phyloP scores from a whole-genome alignment of 2,888 invertebrate species.

The Neoascia interrupta region DNA sequence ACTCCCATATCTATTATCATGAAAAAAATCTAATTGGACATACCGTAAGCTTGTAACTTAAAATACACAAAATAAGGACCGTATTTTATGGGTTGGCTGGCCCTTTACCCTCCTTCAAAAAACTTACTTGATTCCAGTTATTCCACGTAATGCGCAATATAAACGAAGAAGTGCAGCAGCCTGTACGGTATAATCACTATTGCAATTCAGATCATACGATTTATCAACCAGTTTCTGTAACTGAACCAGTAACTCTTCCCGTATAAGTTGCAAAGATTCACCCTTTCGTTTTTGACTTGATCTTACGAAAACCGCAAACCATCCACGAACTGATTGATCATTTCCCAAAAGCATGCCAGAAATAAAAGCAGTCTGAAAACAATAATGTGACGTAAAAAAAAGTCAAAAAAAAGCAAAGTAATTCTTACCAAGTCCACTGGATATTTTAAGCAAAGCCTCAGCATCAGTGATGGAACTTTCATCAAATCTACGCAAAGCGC shows the following conservation, averaged over 20 bases:
- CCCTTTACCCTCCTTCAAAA: no score
- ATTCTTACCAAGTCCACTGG: conserved; percentile 82
- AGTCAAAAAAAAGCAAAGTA: no score
- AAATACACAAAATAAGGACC: no score
- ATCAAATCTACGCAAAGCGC: conserved; percentile 94
- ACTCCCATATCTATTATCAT: no score
- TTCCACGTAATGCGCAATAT: conserved; percentile 95
- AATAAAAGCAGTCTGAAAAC: conserved; percentile 87
- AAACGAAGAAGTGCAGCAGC: conserved; percentile 94
- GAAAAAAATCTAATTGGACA: no score
- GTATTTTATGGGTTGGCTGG: no score
- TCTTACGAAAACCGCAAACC: conserved; percentile 95
- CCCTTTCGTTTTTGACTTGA: conserved; percentile 86
- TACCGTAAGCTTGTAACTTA: no score
- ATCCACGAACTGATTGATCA: conserved; percentile 92
- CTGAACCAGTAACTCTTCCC: conserved; percentile 88
- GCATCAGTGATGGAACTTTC: conserved; percentile 92
- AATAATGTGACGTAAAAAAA: background rate
- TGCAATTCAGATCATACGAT: conserved; percentile 82
- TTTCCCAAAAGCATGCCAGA: conserved; percentile 94
- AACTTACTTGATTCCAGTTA: conserved; percentile 91
- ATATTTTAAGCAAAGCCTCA: conserved; percentile 88
- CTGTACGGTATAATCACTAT: conserved; percentile 87
- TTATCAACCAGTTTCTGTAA: conserved; percentile 84
- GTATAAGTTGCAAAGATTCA: conserved; percentile 82